phyloP scores from a whole-genome alignment of 2,888 invertebrate species.

The Pollenia griseotomentosa region DNA sequence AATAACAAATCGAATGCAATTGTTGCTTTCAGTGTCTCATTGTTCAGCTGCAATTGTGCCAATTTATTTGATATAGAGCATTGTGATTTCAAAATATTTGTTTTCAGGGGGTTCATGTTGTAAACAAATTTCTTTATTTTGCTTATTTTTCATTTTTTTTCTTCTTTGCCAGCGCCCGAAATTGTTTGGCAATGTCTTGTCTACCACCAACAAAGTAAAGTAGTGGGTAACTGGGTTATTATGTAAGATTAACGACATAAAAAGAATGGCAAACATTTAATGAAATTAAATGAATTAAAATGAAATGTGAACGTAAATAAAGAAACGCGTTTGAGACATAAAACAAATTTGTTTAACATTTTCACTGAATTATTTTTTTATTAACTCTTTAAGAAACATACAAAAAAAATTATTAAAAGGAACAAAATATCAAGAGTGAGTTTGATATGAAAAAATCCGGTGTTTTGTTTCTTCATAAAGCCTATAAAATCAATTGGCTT shows the following conservation, averaged over 20 bases:
- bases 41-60: conserved; percentile 63
- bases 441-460: background rate
- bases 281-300: conserved; percentile 26
- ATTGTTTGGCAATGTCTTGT: conserved; percentile 50
- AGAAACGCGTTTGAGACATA: background rate
- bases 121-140: conserved; percentile 43
- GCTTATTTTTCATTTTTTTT: background rate
- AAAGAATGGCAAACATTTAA: conserved; percentile 57
- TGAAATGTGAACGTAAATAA: conserved; percentile 23
- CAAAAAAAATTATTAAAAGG: background rate
- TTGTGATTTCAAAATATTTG: conserved; percentile 34
- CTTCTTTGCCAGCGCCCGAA: background rate
- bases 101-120: conserved; percentile 36
- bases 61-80: conserved; percentile 29
- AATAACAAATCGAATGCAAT: background rate
- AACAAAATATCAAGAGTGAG: background rate
- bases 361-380: background rate
- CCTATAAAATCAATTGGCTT: background rate
- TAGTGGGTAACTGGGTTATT: conserved; percentile 62
- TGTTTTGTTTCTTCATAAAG: background rate
- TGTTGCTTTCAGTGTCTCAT: background rate
- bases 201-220: conserved; percentile 51
- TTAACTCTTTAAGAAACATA: background rate
- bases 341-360: background rate
- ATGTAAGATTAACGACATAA: conserved; percentile 45